Evolutionary conservation across 2,113 vertebrate genomes (phyloP), one percentile per base, ranked within the genome.

Genomic region (Erpornis zantholeuca): DNA sequence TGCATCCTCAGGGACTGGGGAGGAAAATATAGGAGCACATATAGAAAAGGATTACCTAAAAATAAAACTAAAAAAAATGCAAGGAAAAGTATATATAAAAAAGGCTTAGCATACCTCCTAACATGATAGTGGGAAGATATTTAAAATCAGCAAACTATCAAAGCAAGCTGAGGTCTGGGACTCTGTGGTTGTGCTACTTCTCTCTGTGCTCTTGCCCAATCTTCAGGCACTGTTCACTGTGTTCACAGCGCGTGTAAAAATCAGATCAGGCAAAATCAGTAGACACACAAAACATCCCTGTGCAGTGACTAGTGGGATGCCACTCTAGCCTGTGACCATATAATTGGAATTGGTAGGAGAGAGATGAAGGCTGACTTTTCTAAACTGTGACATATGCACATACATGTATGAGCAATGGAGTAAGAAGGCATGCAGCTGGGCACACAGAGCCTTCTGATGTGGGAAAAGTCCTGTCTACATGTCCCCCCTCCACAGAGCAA

Each of bases 341-440:
- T 7, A 66, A 31, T 1, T 19, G 17, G 8, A 40, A 14, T 38
- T 15, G 19, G 10, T 24, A 56, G 18, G 9, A 25, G 35, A 57
- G 35, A 91, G 27, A 28, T 44, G 78, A 79, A 36, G 15, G 7
- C 27, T 56, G 29, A 15, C 19, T 68, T 75, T 66, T 66, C 50
- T 53, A 23, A 36, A 11, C 36, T 54, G 16, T 38, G 47, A 36
- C 0, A 1, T 28, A 10, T n/a, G 15, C 8, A 27, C 1, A 3
- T 25, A 23, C 3, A 2, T 50, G 29, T 21, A 29, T 57, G 53
- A 29, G 22, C 42, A 31, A 2, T 11, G 19, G 45, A 54, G 10
- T 52, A n/a, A 44, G 53, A 24, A 82, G 28, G 4, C 1, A 1
- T 2, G 7, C 17, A 59, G 8, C 14, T 20, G 47, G 29, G 12